Percentiles rank a stretch among this genome's conserved stretches.
These are phyloP conservation scores for Clupea harengus DNA, from an alignment of 2,113 vertebrate genomes.

Conservation along the genomic window DNA sequence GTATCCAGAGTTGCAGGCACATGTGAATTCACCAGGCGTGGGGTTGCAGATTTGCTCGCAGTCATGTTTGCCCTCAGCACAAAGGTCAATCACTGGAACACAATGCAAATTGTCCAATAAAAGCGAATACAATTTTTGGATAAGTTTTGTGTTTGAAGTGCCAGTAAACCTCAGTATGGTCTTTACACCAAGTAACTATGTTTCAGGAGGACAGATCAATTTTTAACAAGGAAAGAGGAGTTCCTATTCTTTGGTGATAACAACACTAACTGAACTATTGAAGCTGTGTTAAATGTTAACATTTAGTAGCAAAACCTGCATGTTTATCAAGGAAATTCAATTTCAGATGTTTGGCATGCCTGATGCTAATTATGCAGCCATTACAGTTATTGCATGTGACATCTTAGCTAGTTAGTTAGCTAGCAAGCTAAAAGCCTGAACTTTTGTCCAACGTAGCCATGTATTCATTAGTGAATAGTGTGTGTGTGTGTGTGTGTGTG, in stretches of 20 bases:
- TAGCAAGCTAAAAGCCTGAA: neutral
- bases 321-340: neutral
- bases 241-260: too few relatives aligned
- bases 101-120: slow-evolving; percentile 12
- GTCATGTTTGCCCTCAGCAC: slow-evolving; percentile 88
- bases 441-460: neutral
- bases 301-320: neutral
- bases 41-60: slow-evolving; percentile 88
- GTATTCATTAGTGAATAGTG: neutral
- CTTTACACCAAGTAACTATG: too few relatives aligned
- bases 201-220: neutral
- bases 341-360: neutral
- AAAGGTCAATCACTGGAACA: slow-evolving; percentile 85
- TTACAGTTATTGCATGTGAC: neutral
- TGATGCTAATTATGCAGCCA: neutral
- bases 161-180: too few relatives aligned
- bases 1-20: slow-evolving; percentile 80
- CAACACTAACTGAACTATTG: neutral
- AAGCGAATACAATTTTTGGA: too few relatives aligned
- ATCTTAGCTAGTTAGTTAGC: neutral
- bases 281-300: neutral
- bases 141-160: slow-evolving; percentile 8
- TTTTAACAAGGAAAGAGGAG: too few relatives aligned
- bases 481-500: too few relatives aligned
- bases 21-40: slow-evolving; percentile 78